Conservation (phyloP, 2,113 vertebrate species). For the Spea bombifrons region DNA sequence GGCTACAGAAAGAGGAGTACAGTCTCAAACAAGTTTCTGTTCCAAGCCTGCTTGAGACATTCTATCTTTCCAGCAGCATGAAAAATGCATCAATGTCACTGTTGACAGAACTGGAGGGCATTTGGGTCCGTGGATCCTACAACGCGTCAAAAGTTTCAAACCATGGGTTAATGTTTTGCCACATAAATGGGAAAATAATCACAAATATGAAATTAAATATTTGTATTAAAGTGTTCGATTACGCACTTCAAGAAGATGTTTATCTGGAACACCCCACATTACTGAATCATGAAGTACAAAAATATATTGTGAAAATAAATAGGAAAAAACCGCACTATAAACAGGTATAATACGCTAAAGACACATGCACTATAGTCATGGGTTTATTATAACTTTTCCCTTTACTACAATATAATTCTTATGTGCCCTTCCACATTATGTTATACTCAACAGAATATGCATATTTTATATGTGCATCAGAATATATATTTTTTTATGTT, state of each 20-base stretch:
- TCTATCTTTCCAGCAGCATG: constrained; percentile 32
- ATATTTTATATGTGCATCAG: no score
- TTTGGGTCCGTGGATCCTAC: neutral
- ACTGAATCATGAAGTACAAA: neutral
- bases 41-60: constrained; percentile 28
- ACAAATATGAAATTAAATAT: no score
- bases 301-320: neutral
- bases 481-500: no score
- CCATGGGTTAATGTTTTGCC: neutral
- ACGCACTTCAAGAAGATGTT: no score
- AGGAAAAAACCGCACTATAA: neutral
- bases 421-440: no score
- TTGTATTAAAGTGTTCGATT: no score
- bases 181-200: neutral
- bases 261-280: neutral
- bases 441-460: no score
- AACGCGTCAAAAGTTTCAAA: neutral
- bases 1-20: neutral
- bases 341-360: no score
- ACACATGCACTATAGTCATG: no score
- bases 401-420: no score
- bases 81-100: constrained; percentile 48
- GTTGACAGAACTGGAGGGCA: constrained; percentile 30
- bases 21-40: constrained; percentile 32
- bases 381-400: no score